phyloP scores from a whole-genome alignment of 2,113 vertebrate species.

The Nyctereutes procyonoides region DNA sequence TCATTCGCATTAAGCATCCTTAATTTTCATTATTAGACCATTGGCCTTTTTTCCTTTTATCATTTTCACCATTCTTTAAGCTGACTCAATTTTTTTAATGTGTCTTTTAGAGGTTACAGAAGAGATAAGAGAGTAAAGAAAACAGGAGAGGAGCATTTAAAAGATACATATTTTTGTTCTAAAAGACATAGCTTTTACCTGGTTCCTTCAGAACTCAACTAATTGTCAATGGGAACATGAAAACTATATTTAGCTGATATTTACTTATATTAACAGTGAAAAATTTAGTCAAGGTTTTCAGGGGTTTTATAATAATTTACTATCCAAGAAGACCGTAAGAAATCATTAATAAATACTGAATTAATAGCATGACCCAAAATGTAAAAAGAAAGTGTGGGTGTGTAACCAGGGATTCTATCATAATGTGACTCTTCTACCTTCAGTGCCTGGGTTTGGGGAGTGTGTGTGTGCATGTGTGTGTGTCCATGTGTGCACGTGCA shows the following conservation, averaged over 20 bases:
- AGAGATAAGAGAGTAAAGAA: background rate
- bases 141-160: background rate
- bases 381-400: background rate
- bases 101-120: slow-evolving; percentile 46
- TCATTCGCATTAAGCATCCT: background rate
- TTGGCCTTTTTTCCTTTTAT: background rate
- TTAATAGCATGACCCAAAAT: background rate
- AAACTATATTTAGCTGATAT: background rate
- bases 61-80: slow-evolving; percentile 10
- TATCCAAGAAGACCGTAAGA: background rate
- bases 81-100: slow-evolving; percentile 8
- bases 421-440: background rate
- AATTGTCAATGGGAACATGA: background rate
- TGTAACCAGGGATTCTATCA: background rate
- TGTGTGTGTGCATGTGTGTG: background rate
- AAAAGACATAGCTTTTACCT: background rate
- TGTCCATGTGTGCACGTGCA: background rate
- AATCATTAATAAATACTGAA: background rate
- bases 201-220: background rate
- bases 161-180: background rate
- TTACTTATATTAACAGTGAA: background rate
- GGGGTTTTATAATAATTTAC: background rate
- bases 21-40: slow-evolving; percentile 61
- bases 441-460: background rate
- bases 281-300: background rate